phyloP scores from a whole-genome alignment of 2,888 invertebrate genomes.

The Calliphora vomitoria region DNA sequence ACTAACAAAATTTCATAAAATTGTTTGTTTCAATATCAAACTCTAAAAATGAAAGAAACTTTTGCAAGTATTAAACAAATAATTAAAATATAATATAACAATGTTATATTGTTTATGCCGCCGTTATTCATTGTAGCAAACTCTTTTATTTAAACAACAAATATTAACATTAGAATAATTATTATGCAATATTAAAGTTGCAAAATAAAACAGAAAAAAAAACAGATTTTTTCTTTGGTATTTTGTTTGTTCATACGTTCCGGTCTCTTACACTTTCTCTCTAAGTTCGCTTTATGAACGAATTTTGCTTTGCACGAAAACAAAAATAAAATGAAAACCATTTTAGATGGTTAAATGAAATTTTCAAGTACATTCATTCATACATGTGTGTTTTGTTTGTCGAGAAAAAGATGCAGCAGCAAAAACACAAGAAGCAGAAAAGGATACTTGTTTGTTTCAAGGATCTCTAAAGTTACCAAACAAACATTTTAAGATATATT shows the following conservation, averaged over 20 bases:
- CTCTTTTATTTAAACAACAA: conserved; percentile 41
- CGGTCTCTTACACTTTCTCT: conserved; percentile 37
- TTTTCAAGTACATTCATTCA: conserved; percentile 28
- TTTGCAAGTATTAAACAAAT: conserved; percentile 49
- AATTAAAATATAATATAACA: conserved; percentile 37
- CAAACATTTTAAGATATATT: conserved; percentile 67
- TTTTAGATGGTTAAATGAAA: conserved; percentile 57
- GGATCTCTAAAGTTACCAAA: conserved; percentile 69
- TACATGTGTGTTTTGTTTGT: too few species aligned
- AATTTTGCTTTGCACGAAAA: not conserved
- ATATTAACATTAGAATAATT: conserved; percentile 64
- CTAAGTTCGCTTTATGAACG: too few species aligned
- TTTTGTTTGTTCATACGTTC: conserved; percentile 10
- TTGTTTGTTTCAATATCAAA: not conserved
- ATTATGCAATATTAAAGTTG: conserved; percentile 66
- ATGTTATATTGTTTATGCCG: conserved; percentile 22
- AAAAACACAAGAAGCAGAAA: not conserved
- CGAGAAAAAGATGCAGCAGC: not conserved
- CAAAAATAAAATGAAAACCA: conserved; percentile 7
- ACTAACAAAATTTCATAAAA: conserved; percentile 6
- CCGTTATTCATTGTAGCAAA: conserved; percentile 17
- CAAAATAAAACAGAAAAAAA: conserved; percentile 15
- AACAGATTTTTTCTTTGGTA: not conserved
- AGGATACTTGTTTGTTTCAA: conserved; percentile 63
- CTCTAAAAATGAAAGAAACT: not conserved